Percentiles rank a stretch among this genome's conserved stretches.
Evolutionary conservation across 2,888 invertebrate genomes (phyloP).

Genomic region (Odontomyia ornata): DNA sequence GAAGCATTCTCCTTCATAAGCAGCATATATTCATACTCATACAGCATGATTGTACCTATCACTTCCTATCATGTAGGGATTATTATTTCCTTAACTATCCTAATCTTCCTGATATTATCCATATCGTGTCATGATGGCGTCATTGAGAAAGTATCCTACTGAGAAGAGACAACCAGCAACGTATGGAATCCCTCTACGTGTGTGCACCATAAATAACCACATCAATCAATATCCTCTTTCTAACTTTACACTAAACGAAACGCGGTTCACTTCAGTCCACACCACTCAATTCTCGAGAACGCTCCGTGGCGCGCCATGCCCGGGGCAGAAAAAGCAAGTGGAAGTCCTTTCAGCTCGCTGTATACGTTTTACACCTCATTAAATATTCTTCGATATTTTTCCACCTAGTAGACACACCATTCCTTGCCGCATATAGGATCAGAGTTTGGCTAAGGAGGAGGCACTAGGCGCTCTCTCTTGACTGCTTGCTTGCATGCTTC

Average conservation of each 20-base stretch:
- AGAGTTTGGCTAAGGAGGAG: not conserved
- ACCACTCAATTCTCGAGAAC: not conserved
- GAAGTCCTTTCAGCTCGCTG: slow-evolving; percentile 11
- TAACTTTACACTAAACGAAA: slow-evolving; percentile 4
- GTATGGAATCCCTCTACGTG: not conserved
- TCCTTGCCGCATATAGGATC: not conserved
- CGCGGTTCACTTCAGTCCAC: not conserved
- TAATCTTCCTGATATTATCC: slow-evolving; percentile 7
- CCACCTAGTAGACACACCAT: slow-evolving; percentile 22
- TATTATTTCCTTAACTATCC: slow-evolving; percentile 13
- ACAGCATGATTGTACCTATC: slow-evolving; percentile 15
- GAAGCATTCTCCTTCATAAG: too few species aligned
- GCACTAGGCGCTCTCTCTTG: not conserved
- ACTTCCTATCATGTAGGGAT: slow-evolving; percentile 15
- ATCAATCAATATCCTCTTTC: slow-evolving; percentile 36
- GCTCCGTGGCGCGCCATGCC: not conserved
- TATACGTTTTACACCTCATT: slow-evolving; percentile 24
- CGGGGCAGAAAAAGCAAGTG: not conserved
- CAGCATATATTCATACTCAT: too few species aligned
- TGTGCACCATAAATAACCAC: slow-evolving; percentile 37
- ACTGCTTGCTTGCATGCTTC: not conserved
- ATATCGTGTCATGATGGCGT: not conserved
- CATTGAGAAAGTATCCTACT: not conserved
- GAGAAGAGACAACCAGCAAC: not conserved
- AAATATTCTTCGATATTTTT: slow-evolving; percentile 37